Evolutionary conservation across 2,797 vertebrate species (phyloP).

Genomic region (Lepus townsendii): DNA sequence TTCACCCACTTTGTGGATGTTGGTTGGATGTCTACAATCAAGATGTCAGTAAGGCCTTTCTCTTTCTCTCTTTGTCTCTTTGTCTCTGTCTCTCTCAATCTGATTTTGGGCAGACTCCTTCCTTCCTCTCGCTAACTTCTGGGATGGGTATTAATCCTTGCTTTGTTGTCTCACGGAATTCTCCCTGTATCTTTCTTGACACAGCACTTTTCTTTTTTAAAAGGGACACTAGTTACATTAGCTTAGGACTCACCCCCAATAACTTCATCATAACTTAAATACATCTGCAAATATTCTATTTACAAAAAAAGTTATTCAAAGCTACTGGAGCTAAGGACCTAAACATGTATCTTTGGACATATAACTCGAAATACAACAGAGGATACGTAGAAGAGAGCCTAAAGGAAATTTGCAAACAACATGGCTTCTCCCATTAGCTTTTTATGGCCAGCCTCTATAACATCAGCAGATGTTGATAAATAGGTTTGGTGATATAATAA

Average conservation of each 20-base stretch:
- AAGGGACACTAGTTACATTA: background rate
- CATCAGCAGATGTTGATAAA: background rate
- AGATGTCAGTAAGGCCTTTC: background rate
- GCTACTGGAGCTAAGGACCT: background rate
- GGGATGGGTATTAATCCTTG: too few species aligned
- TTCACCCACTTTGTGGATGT: background rate
- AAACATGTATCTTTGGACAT: background rate
- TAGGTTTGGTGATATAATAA: background rate
- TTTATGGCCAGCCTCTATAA: background rate
- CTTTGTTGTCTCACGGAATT: background rate
- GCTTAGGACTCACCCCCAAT: background rate
- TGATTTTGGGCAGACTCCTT: background rate
- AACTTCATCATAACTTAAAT: background rate
- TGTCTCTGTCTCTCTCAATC: too few species aligned
- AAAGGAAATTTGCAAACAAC: background rate
- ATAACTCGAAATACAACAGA: background rate
- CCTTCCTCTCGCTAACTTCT: background rate
- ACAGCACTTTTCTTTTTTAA: background rate
- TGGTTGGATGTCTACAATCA: background rate
- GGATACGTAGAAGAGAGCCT: background rate
- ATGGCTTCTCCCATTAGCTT: background rate
- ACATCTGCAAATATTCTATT: background rate
- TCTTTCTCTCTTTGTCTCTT: background rate
- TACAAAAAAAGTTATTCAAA: background rate
- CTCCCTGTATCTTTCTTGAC: background rate